Percentiles rank a stretch among this genome's conserved stretches.
phyloP scores from a whole-genome alignment of 1,140 invertebrate genomes.

The Nasonia giraulti region DNA sequence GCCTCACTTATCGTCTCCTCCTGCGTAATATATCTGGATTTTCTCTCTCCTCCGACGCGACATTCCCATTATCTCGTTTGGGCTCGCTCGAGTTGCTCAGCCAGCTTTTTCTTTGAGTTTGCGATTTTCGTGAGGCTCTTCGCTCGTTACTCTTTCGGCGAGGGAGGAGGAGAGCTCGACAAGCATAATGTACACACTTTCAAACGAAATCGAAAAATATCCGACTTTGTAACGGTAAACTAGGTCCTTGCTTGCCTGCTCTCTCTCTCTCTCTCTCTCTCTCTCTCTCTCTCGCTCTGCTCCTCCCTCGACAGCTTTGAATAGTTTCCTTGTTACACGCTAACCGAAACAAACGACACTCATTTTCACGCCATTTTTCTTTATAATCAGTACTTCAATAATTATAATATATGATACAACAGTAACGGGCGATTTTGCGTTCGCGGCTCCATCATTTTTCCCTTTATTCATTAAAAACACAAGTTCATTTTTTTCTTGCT shows the following conservation, averaged over 20 bases:
- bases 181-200: neutral
- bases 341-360: slow-evolving; percentile 51
- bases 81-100: neutral
- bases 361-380: slow-evolving; percentile 52
- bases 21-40: neutral
- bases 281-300: neutral
- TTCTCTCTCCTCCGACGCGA: neutral
- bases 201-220: slow-evolving; percentile 36
- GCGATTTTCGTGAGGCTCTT: slow-evolving; percentile 8
- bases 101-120: neutral
- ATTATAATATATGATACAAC: slow-evolving; percentile 65
- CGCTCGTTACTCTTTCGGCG: slow-evolving; percentile 37
- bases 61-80: neutral
- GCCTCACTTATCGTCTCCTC: neutral
- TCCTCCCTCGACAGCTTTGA: slow-evolving; percentile 4
- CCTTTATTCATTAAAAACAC: slow-evolving; percentile 62
- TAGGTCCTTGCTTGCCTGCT: neutral
- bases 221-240: slow-evolving; percentile 26
- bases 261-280: neutral
- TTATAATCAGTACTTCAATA: slow-evolving; percentile 54
- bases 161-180: slow-evolving; percentile 44
- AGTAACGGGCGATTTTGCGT: slow-evolving; percentile 57
- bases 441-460: slow-evolving; percentile 35
- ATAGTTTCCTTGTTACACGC: neutral
- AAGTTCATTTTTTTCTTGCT: slow-evolving; percentile 60